These are phyloP conservation scores for Sebastiscus tertius DNA, from an alignment of 2,797 vertebrate species.

Conservation along the genomic window DNA sequence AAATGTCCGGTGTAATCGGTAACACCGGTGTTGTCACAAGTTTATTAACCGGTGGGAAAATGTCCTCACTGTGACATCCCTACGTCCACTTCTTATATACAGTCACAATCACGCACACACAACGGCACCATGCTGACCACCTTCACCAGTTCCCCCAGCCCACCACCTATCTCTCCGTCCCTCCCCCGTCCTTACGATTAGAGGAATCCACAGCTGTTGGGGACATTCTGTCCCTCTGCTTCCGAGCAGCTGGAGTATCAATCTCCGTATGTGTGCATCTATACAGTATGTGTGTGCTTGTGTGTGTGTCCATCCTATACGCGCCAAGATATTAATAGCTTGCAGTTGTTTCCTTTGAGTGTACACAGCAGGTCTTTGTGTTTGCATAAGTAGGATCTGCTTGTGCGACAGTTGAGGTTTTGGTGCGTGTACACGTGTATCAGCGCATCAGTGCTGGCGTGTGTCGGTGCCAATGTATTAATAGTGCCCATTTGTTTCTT, in stretches of 20 bases:
- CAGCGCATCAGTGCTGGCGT: constrained; percentile 29
- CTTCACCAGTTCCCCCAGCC: constrained; percentile 3
- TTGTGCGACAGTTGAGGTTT: constrained; percentile 67
- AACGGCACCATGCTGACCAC: constrained; percentile 1
- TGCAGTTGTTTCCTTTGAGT: constrained; percentile 78
- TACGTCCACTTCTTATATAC: no score
- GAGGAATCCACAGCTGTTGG: constrained; percentile 80
- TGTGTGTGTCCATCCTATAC: constrained; percentile 49
- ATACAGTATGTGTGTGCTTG: constrained; percentile 42
- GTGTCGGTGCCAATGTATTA: constrained; percentile 65
- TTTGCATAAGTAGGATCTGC: constrained; percentile 75
- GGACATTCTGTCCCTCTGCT: constrained; percentile 79
- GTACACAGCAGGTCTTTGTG: constrained; percentile 81
- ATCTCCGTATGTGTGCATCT: constrained; percentile 67
- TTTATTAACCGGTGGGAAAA: no score
- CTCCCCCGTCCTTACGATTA: constrained; percentile 38
- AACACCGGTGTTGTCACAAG: no score
- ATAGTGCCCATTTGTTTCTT: constrained; percentile 74
- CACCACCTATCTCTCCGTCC: constrained; percentile 30
- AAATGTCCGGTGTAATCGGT: no score
- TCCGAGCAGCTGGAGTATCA: constrained; percentile 81
- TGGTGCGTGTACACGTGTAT: constrained; percentile 26
- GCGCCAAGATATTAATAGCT: constrained; percentile 75
- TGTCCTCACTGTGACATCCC: no score
- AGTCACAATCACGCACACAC: not conserved